Base-by-base conservation (phyloP, 2,888 invertebrate species). In the Aspidiotus rigidus region DNA sequence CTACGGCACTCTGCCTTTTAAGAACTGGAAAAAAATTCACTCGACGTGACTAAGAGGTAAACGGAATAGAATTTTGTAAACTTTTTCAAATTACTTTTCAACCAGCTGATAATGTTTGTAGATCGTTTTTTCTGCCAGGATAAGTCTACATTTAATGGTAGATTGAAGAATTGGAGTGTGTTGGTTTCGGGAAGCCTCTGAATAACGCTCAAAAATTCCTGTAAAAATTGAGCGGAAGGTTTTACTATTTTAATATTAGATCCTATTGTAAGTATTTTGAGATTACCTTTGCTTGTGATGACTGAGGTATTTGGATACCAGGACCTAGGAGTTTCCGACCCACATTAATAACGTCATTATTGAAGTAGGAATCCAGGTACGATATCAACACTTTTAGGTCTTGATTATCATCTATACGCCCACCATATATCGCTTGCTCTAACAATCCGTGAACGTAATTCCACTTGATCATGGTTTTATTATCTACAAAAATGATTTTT, bases 141-240 rank as follows among this genome's bases (percentile, higher is more conserved):
- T 64, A 87, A 81, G 73, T 91, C 87, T 71, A 94, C 90, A 77
- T 95, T 96, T 64, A 86, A 87, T 0, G 96, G 90, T 62, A 96
- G 80, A 5, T 92, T 91, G 75, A 94, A 88, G 74, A 88, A 83
- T 7, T 83, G 81, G 0, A 93, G 89, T 13, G 83, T 80, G 77
- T 94, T 92, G 64, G 82, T 81, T 72, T 87, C 87, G 0, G 89
- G 85, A 59, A 93, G 78, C 41, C 81, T 81, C 64, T 85, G 84
- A 69, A 93, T 82, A 1, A 84, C 79, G 9, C 83, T 81, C 6
- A 85, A 74, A 74, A 86, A 87, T 64, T 88, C 89, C 85, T 89
- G 11, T 13, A 15, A 17, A 17, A n/a, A 28, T 11, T 13, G 13
- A 2, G 16, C 11, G 2, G 10, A 28, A 7, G 16, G 28, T 57